Evolutionary conservation across 2,888 invertebrate genomes (phyloP), one percentile per base, ranked within the genome.

Genomic region (Leucophenga montana): DNA sequence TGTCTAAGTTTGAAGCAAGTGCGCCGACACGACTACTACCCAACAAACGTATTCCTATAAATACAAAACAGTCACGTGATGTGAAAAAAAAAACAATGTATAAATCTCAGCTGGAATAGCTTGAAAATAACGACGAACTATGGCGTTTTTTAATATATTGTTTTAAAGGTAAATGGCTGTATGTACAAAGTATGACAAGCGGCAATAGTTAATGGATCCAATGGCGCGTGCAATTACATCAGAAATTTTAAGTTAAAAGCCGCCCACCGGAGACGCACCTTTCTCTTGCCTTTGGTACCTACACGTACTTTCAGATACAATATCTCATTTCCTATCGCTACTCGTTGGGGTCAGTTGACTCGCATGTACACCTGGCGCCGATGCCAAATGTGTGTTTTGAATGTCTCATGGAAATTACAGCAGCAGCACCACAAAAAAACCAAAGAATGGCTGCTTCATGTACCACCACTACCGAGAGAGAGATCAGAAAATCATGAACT

Each of bases 371-470:
- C 56, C 56, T 56, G 56, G 18, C 56, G 18, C 20, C 27, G 27
- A 18, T 54, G 20, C 18, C 11, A 18, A 54, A 54, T 18, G 54
- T 54, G 22, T 22, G 22, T 22, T 22, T 6, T 68, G 66, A 69
- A 66, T 72, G 72, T 72, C 72, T 67, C 73, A 73, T 71, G 73
- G 74, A 67, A 69, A 74, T 72, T 72, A 72, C 69, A 68, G 44
- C 18, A 61, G 61, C 44, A 27, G 8, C 14, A 18, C 54, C 64
- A 65, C 22, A 44, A 53, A 64, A 27, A 27, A 4, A 27, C 2
- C 4, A 27, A 27, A 27, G 27, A 27, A 27, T 27, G 27, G 27
- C 27, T 3, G 4, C 27, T 39, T 8, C 39, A 39, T 39, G 67
- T 72, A 67, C n/a, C 65, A 39, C 53, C 68, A 33, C 33, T 54